Conservation (phyloP, 2,888 invertebrate genomes). For the Teleiodes luculella region DNA sequence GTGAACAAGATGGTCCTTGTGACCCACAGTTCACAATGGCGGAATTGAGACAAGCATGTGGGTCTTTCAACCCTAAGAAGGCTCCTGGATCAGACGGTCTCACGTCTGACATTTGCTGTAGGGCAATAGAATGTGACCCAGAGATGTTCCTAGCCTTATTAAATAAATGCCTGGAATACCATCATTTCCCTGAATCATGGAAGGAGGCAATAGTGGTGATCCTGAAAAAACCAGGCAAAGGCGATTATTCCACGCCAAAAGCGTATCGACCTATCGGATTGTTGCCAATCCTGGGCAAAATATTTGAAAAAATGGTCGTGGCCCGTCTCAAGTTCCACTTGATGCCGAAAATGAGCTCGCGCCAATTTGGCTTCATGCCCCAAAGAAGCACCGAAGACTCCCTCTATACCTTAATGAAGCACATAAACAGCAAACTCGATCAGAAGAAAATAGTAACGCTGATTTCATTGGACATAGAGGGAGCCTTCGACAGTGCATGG, state of each 20-base stretch:
- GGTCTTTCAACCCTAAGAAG: constrained; percentile 14
- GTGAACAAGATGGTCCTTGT: not conserved
- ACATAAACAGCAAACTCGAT: not conserved
- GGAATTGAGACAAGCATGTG: not conserved
- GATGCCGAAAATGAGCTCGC: constrained; percentile 23
- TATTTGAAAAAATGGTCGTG: not conserved
- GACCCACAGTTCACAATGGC: not conserved
- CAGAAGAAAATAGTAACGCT: not conserved
- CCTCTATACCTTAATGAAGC: not conserved
- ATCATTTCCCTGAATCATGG: not conserved
- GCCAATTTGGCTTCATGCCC: constrained; percentile 23
- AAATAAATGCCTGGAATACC: not conserved
- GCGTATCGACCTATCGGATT: constrained; percentile 13
- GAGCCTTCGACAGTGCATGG: not conserved
- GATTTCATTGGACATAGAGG: not conserved
- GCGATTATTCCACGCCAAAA: constrained; percentile 13
- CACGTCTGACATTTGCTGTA: constrained; percentile 12
- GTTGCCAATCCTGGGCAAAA: not conserved
- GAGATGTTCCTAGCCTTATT: not conserved
- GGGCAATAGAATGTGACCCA: not conserved
- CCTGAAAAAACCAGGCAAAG: too few species aligned
- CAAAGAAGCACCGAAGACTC: constrained; percentile 14
- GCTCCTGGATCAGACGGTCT: constrained; percentile 18
- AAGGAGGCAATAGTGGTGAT: too few species aligned
- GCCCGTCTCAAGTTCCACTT: constrained; percentile 13